Base-by-base conservation (phyloP, 2,888 invertebrate species). In the Leuctra nigra region DNA sequence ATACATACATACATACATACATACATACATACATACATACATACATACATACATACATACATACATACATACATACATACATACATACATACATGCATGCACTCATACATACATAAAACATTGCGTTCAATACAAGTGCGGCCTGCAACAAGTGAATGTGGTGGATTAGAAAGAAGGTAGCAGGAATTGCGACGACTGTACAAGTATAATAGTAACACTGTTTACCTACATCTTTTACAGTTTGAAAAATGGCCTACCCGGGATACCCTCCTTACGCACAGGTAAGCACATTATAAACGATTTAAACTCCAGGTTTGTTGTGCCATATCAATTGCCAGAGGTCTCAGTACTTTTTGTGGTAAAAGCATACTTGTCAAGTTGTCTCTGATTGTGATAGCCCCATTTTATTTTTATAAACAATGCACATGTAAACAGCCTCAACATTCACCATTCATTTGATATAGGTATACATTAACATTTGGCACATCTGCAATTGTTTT, bases 181-280 rank as follows among this genome's bases (percentile, higher is more conserved):
- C 20, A 4, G 23, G 16, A 2, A n/a, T 16, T 39, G 44, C 9
- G 24, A 47, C 35, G 16, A 2, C 50, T 41, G 20, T 38, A 29
- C 47, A 16, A n/a, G 16, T 9, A 7, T 16, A 7, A 48, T 7
- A 13, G 2, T 7, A 44, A 22, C 1, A 25, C 55, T 61, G 62
- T 64, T 56, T n/a, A n/a, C n/a, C n/a, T 50, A 56, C 63, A 41
- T 29, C 46, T 53, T 16, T 29, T 56, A 9, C 29, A 56, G 44
- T 54, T 41, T 36, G 53, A 14, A 66, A 61, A 57, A 71, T 71
- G 70, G 70, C 69, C 62, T 70, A 70, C 63, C 68, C 69, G 22
- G 56, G 59, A 4, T 59, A 59, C 24, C 54, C 55, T 2, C 23
- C 24, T 13, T 66, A 69, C 64, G 67, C 67, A 62, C 69, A 69